Conservation (phyloP, 2,113 vertebrate species). For the Planiliza haematocheilus region DNA sequence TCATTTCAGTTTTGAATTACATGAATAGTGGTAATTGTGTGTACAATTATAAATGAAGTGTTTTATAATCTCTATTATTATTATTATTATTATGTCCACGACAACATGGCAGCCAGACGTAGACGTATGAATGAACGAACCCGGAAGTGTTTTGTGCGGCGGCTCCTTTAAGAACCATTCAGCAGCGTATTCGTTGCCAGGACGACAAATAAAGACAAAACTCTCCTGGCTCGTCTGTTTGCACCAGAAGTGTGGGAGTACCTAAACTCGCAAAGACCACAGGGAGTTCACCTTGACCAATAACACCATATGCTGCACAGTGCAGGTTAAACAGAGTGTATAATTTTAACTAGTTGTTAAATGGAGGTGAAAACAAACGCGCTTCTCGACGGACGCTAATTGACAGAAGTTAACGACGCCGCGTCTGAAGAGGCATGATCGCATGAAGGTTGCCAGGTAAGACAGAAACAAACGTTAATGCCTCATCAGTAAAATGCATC, state of each 20-base stretch:
- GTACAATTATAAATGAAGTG: too few relatives aligned
- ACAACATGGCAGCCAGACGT: not conserved
- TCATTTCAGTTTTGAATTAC: too few relatives aligned
- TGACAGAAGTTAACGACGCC: not conserved
- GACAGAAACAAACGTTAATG: not conserved
- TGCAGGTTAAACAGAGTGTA: not conserved
- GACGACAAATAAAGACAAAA: conserved; percentile 76
- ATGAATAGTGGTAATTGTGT: too few relatives aligned
- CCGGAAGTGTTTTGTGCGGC: not conserved
- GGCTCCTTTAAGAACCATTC: conserved; percentile 79
- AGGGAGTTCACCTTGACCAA: not conserved
- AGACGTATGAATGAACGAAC: too few relatives aligned
- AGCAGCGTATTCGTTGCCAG: conserved; percentile 68
- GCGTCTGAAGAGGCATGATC: not conserved
- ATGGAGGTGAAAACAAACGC: conserved; percentile 12
- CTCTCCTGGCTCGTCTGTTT: conserved; percentile 11
- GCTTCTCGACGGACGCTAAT: not conserved
- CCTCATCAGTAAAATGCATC: not conserved
- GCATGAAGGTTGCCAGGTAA: conserved; percentile 6
- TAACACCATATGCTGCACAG: rapidly evolving
- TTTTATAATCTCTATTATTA: too few relatives aligned
- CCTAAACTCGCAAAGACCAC: conserved; percentile 2
- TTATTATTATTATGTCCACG: not conserved
- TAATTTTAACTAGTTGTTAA: not conserved
- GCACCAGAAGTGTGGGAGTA: conserved; percentile 1